Evolutionary conservation across 2,888 invertebrate species (phyloP), one percentile per base, ranked within the genome.

Genomic region (Pachymerium ferrugineum): DNA sequence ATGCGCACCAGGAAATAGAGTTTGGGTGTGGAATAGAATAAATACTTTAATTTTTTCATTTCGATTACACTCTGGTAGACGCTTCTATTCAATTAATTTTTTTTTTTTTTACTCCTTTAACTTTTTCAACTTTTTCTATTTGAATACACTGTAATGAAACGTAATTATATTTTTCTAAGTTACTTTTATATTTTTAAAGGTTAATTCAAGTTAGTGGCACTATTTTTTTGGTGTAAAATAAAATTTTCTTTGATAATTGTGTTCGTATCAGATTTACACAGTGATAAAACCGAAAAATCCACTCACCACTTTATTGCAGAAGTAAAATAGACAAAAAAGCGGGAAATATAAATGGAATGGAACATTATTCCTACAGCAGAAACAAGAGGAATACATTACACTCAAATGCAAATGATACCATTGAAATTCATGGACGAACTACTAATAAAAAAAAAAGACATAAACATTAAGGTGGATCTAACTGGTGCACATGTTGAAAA

Each of bases 271-370:
- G 62, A 28, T 25, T 62, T 10, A 28, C 62, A 25, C 62, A 1
- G 62, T 10, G 28, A 62, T 62, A 62, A 62, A 62, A 62, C 25
- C 12, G 28, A 10, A 28, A 62, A 62, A 62, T 62, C 62, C 62
- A 62, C 62, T 62, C 62, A 62, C 62, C 62, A 12, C 62, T 62
- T 62, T 62, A 62, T 62, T 62, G n/a, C 62, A 62, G 25, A 62
- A 62, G 12, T 5, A 62, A 62, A 62, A 12, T 12, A 62, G 62
- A 62, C 62, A 62, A 62, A 62, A 54, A 62, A 62, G 28, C n/a
- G 12, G 12, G n/a, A 12, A 28, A 62, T 62, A 62, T 62, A 62
- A 62, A 62, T 62, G 62, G 62, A 62, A 62, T 62, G 25, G 62
- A 62, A 62, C 62, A 25, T 62, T 62, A 62, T 62, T 62, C 62